Conservation (phyloP, 2,113 vertebrate species). For the Channa maculata region DNA sequence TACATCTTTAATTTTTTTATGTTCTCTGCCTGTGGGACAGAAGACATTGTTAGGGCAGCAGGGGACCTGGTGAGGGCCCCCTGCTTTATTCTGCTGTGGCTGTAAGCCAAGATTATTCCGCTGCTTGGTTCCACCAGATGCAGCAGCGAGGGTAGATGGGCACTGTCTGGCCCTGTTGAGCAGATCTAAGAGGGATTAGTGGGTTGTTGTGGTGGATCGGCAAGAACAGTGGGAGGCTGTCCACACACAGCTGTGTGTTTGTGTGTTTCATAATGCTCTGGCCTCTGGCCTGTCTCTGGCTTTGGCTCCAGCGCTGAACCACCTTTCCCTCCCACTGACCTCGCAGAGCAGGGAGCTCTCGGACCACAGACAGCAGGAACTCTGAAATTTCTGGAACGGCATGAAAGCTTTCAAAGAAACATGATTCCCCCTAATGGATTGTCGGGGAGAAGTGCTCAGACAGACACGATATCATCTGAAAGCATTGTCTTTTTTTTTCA, state of each 20-base stretch:
- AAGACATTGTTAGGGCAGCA: slow-evolving; percentile 7
- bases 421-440: slow-evolving; percentile 57
- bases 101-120: slow-evolving; percentile 72
- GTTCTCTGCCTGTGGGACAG: slow-evolving; percentile 21
- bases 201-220: slow-evolving; percentile 70
- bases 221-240: slow-evolving; percentile 75
- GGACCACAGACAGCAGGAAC: slow-evolving; percentile 60
- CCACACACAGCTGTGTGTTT: slow-evolving; percentile 81
- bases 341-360: slow-evolving; percentile 60
- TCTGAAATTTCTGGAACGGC: slow-evolving; percentile 58
- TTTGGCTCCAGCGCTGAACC: slow-evolving; percentile 56
- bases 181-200: slow-evolving; percentile 80
- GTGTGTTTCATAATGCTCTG: slow-evolving; percentile 78
- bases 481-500: slow-evolving; percentile 2
- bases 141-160: slow-evolving; percentile 55
- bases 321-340: slow-evolving; percentile 70
- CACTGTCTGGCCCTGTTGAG: slow-evolving; percentile 66
- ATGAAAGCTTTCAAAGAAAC: slow-evolving; percentile 72
- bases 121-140: slow-evolving; percentile 76
- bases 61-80: slow-evolving; percentile 32
- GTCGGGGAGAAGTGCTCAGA: slow-evolving; percentile 44
- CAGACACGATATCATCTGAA: slow-evolving; percentile 32
- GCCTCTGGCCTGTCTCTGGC: slow-evolving; percentile 68
- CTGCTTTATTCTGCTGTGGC: slow-evolving; percentile 48
- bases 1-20: slow-evolving; percentile 10